These are phyloP conservation scores for Sebastes itinus DNA, from an alignment of 2,797 vertebrate genomes.

Conservation along the genomic window DNA sequence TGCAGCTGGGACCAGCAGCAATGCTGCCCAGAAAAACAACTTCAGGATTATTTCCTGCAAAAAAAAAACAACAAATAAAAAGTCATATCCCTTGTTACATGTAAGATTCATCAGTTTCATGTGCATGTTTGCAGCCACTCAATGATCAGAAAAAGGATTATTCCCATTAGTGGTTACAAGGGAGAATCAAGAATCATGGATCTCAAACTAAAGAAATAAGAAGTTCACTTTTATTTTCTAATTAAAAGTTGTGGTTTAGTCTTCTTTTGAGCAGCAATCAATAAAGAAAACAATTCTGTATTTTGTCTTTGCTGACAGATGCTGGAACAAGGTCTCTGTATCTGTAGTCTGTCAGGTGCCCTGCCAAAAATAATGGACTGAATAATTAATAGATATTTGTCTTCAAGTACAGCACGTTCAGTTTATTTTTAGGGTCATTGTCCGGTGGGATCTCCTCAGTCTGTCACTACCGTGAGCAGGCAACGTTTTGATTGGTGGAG, in stretches of 20 bases:
- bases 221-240: neutral
- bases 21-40: constrained; percentile 5
- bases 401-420: neutral
- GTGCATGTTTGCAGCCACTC: neutral
- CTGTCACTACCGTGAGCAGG: constrained; percentile 9
- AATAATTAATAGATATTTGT: constrained; percentile 28
- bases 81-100: neutral
- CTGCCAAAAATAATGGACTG: constrained; percentile 6
- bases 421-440: constrained; percentile 32
- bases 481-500: neutral
- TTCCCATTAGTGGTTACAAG: neutral
- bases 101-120: constrained; percentile 7
- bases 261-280: neutral
- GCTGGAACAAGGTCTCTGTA: neutral
- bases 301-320: neutral
- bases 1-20: neutral
- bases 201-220: neutral
- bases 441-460: constrained; percentile 18
- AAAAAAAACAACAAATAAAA: neutral
- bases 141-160: neutral
- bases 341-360: neutral
- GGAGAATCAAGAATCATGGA: neutral
- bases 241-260: neutral
- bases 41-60: neutral
- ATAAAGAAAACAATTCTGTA: neutral